These are phyloP conservation scores for Enteromius paludinosus DNA, from an alignment of 2,797 vertebrate genomes.

Conservation along the genomic window DNA sequence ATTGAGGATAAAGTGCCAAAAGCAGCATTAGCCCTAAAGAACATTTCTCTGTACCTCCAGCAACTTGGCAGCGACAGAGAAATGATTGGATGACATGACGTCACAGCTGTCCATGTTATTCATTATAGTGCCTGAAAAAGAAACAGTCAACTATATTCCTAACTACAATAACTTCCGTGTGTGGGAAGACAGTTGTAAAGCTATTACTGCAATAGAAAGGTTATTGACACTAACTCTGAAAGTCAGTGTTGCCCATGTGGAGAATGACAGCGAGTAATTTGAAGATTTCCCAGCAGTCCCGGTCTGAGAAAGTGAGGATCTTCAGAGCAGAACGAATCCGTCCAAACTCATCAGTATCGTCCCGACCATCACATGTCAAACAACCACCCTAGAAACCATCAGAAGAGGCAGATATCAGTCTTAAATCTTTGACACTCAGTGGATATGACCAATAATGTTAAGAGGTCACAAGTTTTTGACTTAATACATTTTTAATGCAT, in stretches of 20 bases:
- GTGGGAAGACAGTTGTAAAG: background rate
- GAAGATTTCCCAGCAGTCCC: constrained; percentile 85
- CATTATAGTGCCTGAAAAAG: constrained; percentile 75
- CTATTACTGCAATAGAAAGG: background rate
- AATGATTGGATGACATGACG: constrained; percentile 80
- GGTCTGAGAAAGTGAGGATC: constrained; percentile 88
- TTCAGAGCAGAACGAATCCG: constrained; percentile 86
- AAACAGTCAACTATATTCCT: background rate
- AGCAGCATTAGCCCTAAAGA: background rate
- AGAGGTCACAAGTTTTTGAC: too few relatives aligned
- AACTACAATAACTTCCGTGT: background rate
- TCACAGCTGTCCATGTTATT: constrained; percentile 90
- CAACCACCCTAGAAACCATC: constrained; percentile 80
- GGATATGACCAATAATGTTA: background rate
- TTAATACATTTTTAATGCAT: too few relatives aligned
- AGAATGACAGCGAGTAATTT: constrained; percentile 90
- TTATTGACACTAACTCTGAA: constrained; percentile 79
- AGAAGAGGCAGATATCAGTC: background rate
- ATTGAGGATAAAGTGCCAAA: background rate
- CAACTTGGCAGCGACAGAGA: constrained; percentile 77
- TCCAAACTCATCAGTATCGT: constrained; percentile 83
- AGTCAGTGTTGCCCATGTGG: constrained; percentile 90
- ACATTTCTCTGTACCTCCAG: constrained; percentile 79
- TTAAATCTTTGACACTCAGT: background rate
- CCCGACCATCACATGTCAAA: constrained; percentile 77